Percentiles rank a stretch among this genome's conserved stretches.
These are phyloP conservation scores for Acrobasis repandana DNA, from an alignment of 2,888 invertebrate genomes.

Conservation along the genomic window DNA sequence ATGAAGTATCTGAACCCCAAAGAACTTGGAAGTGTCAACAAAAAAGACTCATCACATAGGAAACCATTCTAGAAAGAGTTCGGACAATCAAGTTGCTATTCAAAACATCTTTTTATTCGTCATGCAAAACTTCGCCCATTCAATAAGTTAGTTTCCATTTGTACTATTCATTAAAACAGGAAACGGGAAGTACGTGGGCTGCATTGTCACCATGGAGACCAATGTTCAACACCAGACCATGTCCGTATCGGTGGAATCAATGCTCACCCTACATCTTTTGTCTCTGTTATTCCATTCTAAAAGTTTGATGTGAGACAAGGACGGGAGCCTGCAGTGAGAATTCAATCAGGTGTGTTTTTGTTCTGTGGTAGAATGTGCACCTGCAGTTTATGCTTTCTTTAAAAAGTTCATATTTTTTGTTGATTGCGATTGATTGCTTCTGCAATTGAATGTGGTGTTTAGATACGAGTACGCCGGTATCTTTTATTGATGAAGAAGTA, in stretches of 20 bases:
- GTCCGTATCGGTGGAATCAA: conserved; percentile 40
- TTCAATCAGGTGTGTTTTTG: conserved; percentile 39
- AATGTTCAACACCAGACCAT: conserved; percentile 42
- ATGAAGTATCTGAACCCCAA: not conserved
- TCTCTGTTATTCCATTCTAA: conserved; percentile 33
- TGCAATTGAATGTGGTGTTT: no score
- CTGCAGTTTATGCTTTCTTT: conserved; percentile 2
- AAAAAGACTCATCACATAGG: conserved; percentile 1
- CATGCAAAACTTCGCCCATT: conserved; percentile 51
- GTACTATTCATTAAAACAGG: conserved; percentile 61
- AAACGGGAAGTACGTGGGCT: conserved; percentile 70
- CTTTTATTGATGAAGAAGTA: no score
- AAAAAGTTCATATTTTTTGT: not conserved
- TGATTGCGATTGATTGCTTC: not conserved
- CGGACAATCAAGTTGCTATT: not conserved
- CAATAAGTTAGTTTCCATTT: conserved; percentile 46
- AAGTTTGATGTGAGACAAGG: conserved; percentile 36
- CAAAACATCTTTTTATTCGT: conserved; percentile 21
- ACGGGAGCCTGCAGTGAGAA: conserved; percentile 30
- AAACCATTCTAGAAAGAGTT: not conserved
- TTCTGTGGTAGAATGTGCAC: conserved; percentile 9
- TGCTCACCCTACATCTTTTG: conserved; percentile 44
- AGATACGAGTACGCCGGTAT: no score
- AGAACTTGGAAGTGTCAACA: not conserved
- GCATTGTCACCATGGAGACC: conserved; percentile 58